phyloP scores from a whole-genome alignment of 2,888 invertebrate genomes.

The Tanaodytes sp. region DNA sequence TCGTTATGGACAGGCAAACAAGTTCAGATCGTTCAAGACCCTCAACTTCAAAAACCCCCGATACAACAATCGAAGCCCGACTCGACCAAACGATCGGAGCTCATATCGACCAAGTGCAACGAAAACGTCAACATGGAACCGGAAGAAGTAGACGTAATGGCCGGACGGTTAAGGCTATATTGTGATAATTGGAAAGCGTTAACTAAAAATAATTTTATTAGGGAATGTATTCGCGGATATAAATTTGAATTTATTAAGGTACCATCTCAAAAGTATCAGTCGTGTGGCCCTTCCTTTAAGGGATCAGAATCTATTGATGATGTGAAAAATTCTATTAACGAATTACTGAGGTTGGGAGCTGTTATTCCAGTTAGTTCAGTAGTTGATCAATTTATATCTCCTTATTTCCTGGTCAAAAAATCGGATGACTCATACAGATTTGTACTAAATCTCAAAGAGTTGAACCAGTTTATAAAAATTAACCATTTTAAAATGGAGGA shows the following conservation, averaged over 20 bases:
- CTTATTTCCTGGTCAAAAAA: constrained; percentile 42
- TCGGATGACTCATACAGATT: constrained; percentile 35
- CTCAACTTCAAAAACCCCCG: too few relatives aligned
- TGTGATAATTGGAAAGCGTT: not conserved
- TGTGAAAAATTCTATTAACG: too few relatives aligned
- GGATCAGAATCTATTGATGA: too few relatives aligned
- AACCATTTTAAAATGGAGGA: constrained; percentile 52
- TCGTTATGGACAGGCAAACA: too few relatives aligned
- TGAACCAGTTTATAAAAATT: constrained; percentile 42
- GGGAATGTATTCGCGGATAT: not conserved
- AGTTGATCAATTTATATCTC: constrained; percentile 41
- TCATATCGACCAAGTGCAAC: too few relatives aligned
- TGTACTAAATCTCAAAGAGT: constrained; percentile 44
- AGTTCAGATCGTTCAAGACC: too few relatives aligned
- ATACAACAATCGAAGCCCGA: too few relatives aligned
- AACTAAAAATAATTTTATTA: not conserved
- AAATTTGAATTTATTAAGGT: not conserved
- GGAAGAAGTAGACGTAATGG: not conserved
- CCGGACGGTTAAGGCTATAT: not conserved
- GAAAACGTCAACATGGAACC: not conserved
- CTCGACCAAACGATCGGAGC: too few relatives aligned
- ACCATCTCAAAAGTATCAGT: not conserved
- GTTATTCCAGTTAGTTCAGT: too few relatives aligned
- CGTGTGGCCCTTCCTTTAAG: too few relatives aligned
- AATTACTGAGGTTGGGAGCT: too few relatives aligned